Evolutionary conservation across 2,888 invertebrate genomes (phyloP), one percentile per base, ranked within the genome.

Genomic region (Melipona beecheii): DNA sequence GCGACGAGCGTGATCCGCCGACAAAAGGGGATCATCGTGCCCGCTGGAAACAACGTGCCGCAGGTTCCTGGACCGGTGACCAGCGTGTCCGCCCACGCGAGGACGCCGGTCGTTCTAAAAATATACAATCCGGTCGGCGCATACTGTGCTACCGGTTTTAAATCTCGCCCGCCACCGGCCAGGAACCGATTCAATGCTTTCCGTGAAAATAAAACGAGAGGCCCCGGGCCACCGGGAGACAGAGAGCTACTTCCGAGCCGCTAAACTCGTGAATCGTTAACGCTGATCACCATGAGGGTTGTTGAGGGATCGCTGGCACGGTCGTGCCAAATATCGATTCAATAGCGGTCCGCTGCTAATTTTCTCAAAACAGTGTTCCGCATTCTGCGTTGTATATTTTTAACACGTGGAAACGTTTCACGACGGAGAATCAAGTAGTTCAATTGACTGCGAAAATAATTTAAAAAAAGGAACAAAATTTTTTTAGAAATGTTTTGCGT

Each of bases 91-190:
- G 87, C 92, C 92, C 92, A 93, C 93, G 91, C 91, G 89, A 87
- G 88, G 88, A 87, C 88, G 90, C 88, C 89, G 89, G 86, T 88
- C 86, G 88, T 90, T 91, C 92, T 92, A 92, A 92, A 91, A 92
- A 93, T 92, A 93, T 86, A 91, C 89, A 87, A 83, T 86, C 90
- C 88, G 87, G 86, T 90, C 86, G 83, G 89, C 80, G 89, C 89
- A 89, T 89, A 87, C 88, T 87, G 92, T 90, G 93, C 93, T 93
- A 93, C 93, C 92, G 93, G 92, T 93, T 93, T 93, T 91, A 91
- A 92, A 93, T 91, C 91, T 90, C 89, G 85, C 85, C n/a, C 36
- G 84, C 82, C 83, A 89, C 84, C 89, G 85, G n/a, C 81, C 80
- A 72, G 84, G 78, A 76, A 85, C 75, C 85, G 85, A 84, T 81